Evolutionary conservation across 2,888 invertebrate species (phyloP), one percentile per base, ranked within the genome.

Genomic region (Drosophila yooni): DNA sequence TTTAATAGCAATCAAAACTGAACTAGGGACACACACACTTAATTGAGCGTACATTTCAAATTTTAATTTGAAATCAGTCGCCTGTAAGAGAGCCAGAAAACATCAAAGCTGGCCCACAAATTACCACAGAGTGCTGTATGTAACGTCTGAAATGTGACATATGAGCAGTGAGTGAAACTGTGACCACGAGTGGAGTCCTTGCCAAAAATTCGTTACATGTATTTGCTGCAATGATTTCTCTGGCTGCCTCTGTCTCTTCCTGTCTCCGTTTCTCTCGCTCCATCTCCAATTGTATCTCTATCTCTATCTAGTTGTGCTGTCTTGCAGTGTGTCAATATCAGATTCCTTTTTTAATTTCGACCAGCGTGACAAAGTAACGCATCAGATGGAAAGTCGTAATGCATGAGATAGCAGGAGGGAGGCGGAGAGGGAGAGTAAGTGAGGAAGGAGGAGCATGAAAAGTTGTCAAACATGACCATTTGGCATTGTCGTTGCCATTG

Each of bases 381-480:
- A 80, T 66, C 72, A 68, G 59, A 63, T 38, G 53, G 48, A 68
- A 62, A 73, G 36, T 61, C 56, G 46, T 31, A 60, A 34, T 29
- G 56, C 33, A 50, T 33, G 25, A 34, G n/a, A 53, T 8, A 31
- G 29, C 1, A 15, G 33, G 29, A 29, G 36, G 2, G 15, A 48
- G 29, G 48, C 15, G 21, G n/a, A 33, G 31, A 15, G 52, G 7
- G 29, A n/a, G 56, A 8, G 38, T 2, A 21, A 43, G 18, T 25
- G 34, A 15, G 31, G 33, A 21, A 59, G 31, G 52, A 72, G 46
- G 46, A 46, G 54, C 56, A 71, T 72, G 65, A 76, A 72, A 75
- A 71, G 68, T 82, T 90, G 90, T 88, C 88, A 88, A 82, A 90
- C 89, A 88, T 86, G 82, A 90, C 89, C 89, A 78, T 81, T 82